Percentiles rank a stretch among this genome's conserved stretches.
These are phyloP conservation scores for Moxostoma hubbsi DNA, from an alignment of 2,797 vertebrate genomes.

Conservation along the genomic window DNA sequence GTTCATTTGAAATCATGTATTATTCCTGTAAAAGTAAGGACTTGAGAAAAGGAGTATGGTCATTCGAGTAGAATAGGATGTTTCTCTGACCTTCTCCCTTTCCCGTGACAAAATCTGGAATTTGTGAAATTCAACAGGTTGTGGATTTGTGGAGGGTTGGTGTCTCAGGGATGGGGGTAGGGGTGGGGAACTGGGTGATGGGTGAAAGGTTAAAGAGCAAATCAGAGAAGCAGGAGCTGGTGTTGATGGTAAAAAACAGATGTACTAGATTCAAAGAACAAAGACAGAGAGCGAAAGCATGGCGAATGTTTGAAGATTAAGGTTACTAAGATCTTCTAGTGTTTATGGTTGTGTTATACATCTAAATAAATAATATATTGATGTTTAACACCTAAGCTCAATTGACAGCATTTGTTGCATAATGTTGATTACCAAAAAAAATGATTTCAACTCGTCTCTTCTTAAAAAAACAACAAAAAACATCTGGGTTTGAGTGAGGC, in stretches of 20 bases:
- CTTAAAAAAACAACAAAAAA: no score
- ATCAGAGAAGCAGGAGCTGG: conserved; percentile 50
- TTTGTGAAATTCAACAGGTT: conserved; percentile 71
- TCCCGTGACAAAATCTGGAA: conserved; percentile 72
- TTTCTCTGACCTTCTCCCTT: conserved; percentile 46
- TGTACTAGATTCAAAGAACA: conserved; percentile 65
- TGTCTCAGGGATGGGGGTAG: conserved; percentile 55
- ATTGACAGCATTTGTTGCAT: no score
- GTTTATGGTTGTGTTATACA: no score
- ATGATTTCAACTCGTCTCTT: no score
- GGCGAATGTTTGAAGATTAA: not conserved
- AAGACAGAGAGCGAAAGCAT: conserved; percentile 42
- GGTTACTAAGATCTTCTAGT: no score
- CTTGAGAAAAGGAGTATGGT: not conserved
- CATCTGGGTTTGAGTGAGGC: no score
- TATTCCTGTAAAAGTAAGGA: no score
- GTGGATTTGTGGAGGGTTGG: conserved; percentile 63
- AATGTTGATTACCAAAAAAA: no score
- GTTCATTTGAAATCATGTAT: not conserved
- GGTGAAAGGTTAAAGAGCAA: conserved; percentile 49
- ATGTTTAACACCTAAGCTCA: no score
- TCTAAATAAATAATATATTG: no score
- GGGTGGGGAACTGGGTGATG: conserved; percentile 43
- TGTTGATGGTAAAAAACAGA: conserved; percentile 72
- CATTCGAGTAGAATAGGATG: not conserved